These are phyloP conservation scores for Tympanoctomys barrerae DNA, from an alignment of 2,797 vertebrate genomes.

Conservation along the genomic window DNA sequence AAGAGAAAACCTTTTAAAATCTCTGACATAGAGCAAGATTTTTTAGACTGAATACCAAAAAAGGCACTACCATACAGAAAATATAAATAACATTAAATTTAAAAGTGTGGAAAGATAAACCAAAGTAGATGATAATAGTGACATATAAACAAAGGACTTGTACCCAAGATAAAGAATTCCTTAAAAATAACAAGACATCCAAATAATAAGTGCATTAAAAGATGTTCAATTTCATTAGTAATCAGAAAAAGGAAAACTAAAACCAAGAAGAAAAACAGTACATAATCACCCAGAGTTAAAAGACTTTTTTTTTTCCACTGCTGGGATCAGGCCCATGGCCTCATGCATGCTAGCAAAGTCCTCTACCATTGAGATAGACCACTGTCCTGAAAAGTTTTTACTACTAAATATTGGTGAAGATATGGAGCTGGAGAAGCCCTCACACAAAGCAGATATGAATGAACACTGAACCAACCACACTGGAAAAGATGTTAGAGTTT, in stretches of 20 bases:
- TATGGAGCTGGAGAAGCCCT: slow-evolving; percentile 10
- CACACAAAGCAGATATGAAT: neutral
- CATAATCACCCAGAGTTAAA: neutral
- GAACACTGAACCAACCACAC: slow-evolving; percentile 24
- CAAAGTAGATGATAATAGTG: slow-evolving; percentile 2
- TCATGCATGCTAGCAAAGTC: neutral
- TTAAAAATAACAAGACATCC: slow-evolving; percentile 3
- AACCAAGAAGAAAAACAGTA: slow-evolving; percentile 39
- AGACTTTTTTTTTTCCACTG: neutral
- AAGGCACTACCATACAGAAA: neutral
- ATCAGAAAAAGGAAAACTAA: slow-evolving; percentile 47
- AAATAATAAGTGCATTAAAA: slow-evolving; percentile 60
- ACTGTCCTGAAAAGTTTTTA: slow-evolving; percentile 32
- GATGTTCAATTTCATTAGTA: slow-evolving; percentile 26
- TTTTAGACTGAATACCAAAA: slow-evolving; percentile 40
- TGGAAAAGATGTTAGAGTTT: slow-evolving; percentile 36
- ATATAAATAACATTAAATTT: neutral
- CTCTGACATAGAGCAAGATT: neutral
- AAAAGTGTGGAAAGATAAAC: neutral
- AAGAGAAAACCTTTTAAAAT: slow-evolving; percentile 24
- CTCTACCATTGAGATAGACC: neutral
- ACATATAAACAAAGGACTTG: slow-evolving; percentile 7
- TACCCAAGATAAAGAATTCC: neutral
- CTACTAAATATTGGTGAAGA: slow-evolving; percentile 33
- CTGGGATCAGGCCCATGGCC: neutral